Evolutionary conservation across 2,888 invertebrate genomes (phyloP), one percentile per base, ranked within the genome.

Genomic region (Leuctra nigra): DNA sequence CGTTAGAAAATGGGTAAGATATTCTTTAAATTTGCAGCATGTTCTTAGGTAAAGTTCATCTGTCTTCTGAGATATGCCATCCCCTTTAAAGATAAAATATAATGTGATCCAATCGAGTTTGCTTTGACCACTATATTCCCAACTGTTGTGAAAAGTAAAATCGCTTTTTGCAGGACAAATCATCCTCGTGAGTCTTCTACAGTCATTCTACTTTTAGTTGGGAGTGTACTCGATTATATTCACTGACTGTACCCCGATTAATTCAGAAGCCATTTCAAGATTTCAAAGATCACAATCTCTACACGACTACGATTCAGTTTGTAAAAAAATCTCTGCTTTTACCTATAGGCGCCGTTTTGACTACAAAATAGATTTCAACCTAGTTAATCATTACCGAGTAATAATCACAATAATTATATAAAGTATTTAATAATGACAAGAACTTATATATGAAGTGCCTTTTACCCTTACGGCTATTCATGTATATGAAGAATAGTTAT

Each of bases 231-330:
- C 41, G 18, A 11, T 41, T 18, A 41, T 35, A 14, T 18, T 35
- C 6, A 29, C 20, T 13, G 50, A 50, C 35, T 29, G 22, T 35
- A 50, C 50, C 18, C 16, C 16, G 29, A 50, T 50, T 50, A 50
- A 50, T 50, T 50, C 50, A 50, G 50, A 50, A 50, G 50, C 50
- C 50, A 50, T 50, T 50, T 50, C 33, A 50, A 50, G 50, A 50
- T 50, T 35, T 50, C 33, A 33, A 50, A 50, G 50, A 50, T 50
- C 22, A 18, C n/a, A 50, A 50, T 50, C 50, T 33, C 20, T 18
- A 33, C 33, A 35, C 50, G 22, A 35, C 35, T 35, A 9, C 14
- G 50, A 50, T 20, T 35, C 33, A 33, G n/a, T n/a, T 50, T 35
- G 11, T 35, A 35, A 50, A 50, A 50, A 50, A 50, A 35, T 4